Percentiles rank a stretch among this genome's conserved stretches.
These are phyloP conservation scores for Brachyopa scutellaris DNA, from an alignment of 2,888 invertebrate genomes.

Conservation along the genomic window DNA sequence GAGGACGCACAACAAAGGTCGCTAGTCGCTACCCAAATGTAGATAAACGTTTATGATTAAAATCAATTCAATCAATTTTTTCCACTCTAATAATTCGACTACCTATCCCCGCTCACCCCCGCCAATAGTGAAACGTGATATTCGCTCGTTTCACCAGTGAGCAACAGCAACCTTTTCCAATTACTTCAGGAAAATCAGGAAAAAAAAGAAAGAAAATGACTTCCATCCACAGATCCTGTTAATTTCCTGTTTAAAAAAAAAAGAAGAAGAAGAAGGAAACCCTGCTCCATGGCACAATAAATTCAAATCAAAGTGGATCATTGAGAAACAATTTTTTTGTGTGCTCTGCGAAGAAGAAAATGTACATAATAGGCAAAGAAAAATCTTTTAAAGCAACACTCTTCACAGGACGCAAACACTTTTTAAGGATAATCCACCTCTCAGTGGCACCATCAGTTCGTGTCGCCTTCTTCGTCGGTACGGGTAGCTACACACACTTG, in stretches of 20 bases:
- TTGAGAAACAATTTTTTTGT: slow-evolving; percentile 40
- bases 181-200: slow-evolving; percentile 37
- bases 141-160: slow-evolving; percentile 5
- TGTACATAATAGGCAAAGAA: slow-evolving; percentile 9
- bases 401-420: slow-evolving; percentile 22
- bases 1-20: slow-evolving; percentile 17
- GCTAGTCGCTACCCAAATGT: slow-evolving; percentile 6
- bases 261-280: no score
- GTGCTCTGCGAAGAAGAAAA: not conserved
- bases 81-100: not conserved
- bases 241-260: slow-evolving; percentile 58
- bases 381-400: slow-evolving; percentile 22
- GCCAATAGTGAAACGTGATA: slow-evolving; percentile 45
- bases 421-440: slow-evolving; percentile 20
- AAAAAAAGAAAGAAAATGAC: not conserved
- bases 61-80: slow-evolving; percentile 56
- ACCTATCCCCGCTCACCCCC: not conserved
- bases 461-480: not conserved
- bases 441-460: not conserved
- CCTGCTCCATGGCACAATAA: slow-evolving; percentile 49
- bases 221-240: slow-evolving; percentile 57
- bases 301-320: slow-evolving; percentile 68
- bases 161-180: slow-evolving; percentile 54
- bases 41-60: slow-evolving; percentile 49
- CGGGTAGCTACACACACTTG: slow-evolving; percentile 1